Percentiles rank a stretch among this genome's conserved stretches.
phyloP scores from a whole-genome alignment of 2,113 vertebrate genomes.

The Perca flavescens region DNA sequence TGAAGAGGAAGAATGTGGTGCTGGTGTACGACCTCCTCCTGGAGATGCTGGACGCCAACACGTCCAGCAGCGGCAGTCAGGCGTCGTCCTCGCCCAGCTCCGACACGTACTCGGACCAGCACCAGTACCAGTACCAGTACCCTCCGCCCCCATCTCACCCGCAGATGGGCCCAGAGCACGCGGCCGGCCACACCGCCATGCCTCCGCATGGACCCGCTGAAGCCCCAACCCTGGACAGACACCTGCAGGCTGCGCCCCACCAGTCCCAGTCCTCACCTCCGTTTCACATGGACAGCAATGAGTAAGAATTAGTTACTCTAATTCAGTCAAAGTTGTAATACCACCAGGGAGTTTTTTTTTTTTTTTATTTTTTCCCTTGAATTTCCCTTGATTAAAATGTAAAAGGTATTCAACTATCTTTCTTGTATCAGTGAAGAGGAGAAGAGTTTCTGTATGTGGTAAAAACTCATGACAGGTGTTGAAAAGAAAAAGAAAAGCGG shows the following conservation, averaged over 20 bases:
- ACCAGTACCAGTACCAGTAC: constrained; percentile 30
- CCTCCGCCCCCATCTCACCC: constrained; percentile 4
- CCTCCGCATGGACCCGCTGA: background rate
- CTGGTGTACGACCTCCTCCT: constrained; percentile 94
- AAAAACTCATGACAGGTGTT: background rate
- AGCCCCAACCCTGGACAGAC: constrained; percentile 25
- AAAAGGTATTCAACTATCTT: background rate
- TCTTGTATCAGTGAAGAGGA: background rate
- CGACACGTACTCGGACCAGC: constrained; percentile 52
- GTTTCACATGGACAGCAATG: constrained; percentile 20
- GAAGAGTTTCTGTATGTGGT: background rate
- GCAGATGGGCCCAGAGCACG: constrained; percentile 5
- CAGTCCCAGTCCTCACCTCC: constrained; percentile 21
- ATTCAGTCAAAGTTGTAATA: background rate
- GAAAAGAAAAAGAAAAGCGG: no score
- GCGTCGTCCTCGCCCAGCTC: constrained; percentile 56
- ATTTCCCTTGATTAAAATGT: no score
- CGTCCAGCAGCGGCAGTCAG: constrained; percentile 82
- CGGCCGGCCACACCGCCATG: background rate
- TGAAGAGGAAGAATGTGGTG: constrained; percentile 97
- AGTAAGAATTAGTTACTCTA: no score
- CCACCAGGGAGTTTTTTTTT: no score
- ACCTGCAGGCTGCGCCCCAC: constrained; percentile 33
- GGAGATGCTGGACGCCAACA: constrained; percentile 97
- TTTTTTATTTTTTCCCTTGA: background rate